Conservation (phyloP, 2,113 vertebrate genomes). For the Phaethornis superciliosus region DNA sequence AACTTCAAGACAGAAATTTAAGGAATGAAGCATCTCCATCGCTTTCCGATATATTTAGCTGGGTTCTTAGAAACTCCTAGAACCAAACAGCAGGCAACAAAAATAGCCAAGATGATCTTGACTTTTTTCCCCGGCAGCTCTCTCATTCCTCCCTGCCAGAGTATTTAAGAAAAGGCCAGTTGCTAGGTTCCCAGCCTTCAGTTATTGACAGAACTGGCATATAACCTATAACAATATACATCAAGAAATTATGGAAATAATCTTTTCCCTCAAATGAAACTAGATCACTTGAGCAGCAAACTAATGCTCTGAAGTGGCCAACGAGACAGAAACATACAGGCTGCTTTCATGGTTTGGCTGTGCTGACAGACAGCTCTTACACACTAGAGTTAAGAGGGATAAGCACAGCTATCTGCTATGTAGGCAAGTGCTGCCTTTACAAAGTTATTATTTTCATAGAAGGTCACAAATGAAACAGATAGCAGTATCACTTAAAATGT, state of each 20-base stretch:
- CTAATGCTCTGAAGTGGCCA: background rate
- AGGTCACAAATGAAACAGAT: background rate
- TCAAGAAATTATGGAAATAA: background rate
- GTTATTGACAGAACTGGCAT: background rate
- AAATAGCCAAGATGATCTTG: background rate
- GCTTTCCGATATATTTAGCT: conserved; percentile 19
- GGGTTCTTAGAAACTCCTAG: conserved; percentile 20
- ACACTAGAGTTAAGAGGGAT: background rate
- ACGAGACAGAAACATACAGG: background rate
- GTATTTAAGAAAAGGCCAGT: background rate
- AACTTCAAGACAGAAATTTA: background rate
- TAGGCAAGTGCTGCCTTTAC: background rate
- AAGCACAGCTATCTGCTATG: background rate
- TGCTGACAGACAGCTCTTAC: background rate
- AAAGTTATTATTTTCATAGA: background rate
- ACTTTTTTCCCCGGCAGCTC: background rate
- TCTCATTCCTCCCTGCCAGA: background rate
- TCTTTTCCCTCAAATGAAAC: background rate
- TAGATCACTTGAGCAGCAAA: background rate
- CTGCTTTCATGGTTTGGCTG: background rate
- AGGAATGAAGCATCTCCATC: background rate
- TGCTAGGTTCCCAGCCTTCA: background rate
- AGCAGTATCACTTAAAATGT: background rate
- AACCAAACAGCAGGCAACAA: background rate
- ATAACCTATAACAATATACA: background rate